Evolutionary conservation across 35 echinoderm and acorn worm genomes (phyloP).

Genomic region (Chiridota heheva): DNA sequence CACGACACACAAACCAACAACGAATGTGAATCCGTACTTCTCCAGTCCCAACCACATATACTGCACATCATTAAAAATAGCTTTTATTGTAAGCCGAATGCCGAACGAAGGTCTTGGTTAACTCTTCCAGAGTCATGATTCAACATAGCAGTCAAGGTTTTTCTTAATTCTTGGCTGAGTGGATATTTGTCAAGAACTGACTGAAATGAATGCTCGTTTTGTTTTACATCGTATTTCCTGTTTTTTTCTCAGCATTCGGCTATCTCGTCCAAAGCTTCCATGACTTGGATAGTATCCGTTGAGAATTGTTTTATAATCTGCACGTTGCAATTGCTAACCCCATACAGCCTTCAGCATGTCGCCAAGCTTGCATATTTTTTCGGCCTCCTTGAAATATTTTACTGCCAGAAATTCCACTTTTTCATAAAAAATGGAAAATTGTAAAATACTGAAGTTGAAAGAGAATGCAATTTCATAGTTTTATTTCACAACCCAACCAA

Average conservation of each 20-base stretch:
- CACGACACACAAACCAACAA: no score
- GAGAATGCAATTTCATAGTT: neutral
- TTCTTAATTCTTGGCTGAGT: no score
- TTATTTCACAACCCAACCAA: neutral
- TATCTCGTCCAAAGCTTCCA: neutral
- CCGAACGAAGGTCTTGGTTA: no score
- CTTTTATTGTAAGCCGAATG: no score
- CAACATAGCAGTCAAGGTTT: no score
- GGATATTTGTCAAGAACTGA: neutral
- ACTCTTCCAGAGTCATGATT: no score
- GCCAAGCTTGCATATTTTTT: neutral
- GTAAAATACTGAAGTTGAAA: neutral
- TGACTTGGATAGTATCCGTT: neutral
- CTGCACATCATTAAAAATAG: no score
- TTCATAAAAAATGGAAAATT: neutral
- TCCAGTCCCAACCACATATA: no score
- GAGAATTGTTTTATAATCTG: neutral
- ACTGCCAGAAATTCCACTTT: neutral
- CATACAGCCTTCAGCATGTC: neutral
- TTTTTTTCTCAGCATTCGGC: constrained; percentile 5
- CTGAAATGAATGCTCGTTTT: neutral
- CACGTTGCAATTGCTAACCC: neutral
- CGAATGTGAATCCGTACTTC: no score
- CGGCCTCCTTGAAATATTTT: neutral
- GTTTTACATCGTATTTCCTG: neutral